Conservation (phyloP, 2,797 vertebrate genomes). For the Stomatorhinus walkeri region DNA sequence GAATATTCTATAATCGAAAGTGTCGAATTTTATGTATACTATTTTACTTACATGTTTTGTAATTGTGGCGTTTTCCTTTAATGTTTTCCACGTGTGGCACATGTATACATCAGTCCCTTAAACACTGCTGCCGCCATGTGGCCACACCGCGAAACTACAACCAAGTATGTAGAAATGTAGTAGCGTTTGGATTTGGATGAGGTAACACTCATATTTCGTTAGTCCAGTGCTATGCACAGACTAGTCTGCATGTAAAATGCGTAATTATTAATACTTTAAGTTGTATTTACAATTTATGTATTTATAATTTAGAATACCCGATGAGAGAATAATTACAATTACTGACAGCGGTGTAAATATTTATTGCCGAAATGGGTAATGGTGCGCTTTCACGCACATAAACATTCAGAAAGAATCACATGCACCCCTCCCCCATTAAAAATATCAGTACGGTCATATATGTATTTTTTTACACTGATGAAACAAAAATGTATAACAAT, state of each 20-base stretch:
- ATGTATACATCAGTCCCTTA: not conserved
- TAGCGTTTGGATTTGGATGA: not conserved
- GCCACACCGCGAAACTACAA: not conserved
- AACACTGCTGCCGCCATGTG: slow-evolving; percentile 14
- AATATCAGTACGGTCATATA: not conserved
- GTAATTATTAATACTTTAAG: not conserved
- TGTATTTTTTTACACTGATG: not conserved
- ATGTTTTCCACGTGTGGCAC: not conserved
- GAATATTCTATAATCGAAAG: not conserved
- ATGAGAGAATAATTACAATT: not conserved
- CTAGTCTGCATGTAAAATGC: not conserved
- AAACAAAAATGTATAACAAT: not conserved
- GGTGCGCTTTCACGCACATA: slow-evolving; percentile 13
- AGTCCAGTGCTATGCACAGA: not conserved
- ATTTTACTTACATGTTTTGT: not conserved
- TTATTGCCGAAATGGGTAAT: slow-evolving; percentile 49
- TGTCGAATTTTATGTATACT: not conserved
- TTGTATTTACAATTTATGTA: not conserved
- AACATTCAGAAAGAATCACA: not conserved
- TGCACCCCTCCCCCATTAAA: not conserved
- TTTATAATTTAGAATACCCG: not conserved
- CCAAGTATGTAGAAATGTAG: not conserved
- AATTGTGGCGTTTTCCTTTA: not conserved
- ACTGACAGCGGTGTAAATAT: slow-evolving; percentile 37
- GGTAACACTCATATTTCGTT: not conserved